Conservation (phyloP, 2,888 invertebrate genomes). For the Drepanosiphum platanoidis region DNA sequence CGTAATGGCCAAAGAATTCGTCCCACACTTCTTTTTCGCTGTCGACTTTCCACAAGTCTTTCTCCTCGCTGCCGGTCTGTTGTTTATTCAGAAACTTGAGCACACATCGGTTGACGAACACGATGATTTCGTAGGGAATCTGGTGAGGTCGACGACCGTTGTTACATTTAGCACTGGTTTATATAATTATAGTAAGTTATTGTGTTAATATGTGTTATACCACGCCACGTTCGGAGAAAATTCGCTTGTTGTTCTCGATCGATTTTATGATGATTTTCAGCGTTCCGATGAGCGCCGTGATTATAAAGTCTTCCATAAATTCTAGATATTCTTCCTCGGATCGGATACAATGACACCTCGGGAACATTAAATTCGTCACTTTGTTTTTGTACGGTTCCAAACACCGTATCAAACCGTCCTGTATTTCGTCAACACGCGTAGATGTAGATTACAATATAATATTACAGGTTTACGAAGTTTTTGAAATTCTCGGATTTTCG, state of each 20-base stretch:
- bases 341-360: conserved; percentile 86
- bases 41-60: conserved; percentile 22
- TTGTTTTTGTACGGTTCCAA: conserved; percentile 18
- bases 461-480: no score
- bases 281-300: conserved; percentile 87
- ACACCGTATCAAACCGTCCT: conserved; percentile 39
- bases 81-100: not conserved
- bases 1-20: conserved; percentile 40
- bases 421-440: not conserved
- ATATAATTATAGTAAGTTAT: not conserved
- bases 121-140: conserved; percentile 42
- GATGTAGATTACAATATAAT: not conserved
- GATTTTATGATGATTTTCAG: conserved; percentile 80
- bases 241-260: conserved; percentile 71
- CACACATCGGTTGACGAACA: conserved; percentile 20
- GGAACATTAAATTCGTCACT: conserved; percentile 71
- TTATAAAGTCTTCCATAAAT: conserved; percentile 87
- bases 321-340: conserved; percentile 83
- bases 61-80: not conserved
- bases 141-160: no score
- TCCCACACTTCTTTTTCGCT: conserved; percentile 30
- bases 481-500: no score
- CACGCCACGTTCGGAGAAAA: conserved; percentile 65
- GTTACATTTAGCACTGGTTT: no score
- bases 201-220: conserved; percentile 63